A percentile compares a stretch with the other conserved stretches of the same genome.
phyloP scores from a whole-genome alignment of 1,140 invertebrate species.

The Magallana angulata region DNA sequence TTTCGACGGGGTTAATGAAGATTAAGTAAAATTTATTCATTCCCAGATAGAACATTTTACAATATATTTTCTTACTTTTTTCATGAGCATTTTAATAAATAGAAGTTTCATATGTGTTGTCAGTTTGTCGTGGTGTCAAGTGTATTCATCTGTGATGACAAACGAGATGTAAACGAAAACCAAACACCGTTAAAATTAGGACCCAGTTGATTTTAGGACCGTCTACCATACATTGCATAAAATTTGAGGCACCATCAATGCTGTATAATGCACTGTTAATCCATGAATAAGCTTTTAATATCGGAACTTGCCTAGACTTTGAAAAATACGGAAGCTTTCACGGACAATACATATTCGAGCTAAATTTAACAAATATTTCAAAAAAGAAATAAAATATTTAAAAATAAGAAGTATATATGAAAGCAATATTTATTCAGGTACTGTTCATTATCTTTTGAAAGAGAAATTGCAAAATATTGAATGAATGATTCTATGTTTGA shows the following conservation, averaged over 20 bases:
- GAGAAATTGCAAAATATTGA: constrained; percentile 6
- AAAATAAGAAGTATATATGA: background rate
- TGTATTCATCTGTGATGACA: background rate
- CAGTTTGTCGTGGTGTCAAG: constrained; percentile 4
- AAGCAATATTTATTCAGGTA: constrained; percentile 6
- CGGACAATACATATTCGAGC: background rate
- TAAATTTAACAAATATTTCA: constrained; percentile 2
- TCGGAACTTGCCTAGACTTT: constrained; percentile 4
- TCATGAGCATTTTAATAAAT: constrained; percentile 7
- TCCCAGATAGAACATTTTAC: constrained; percentile 5
- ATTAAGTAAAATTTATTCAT: constrained; percentile 8
- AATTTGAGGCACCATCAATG: constrained; percentile 5
- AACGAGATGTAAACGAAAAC: constrained; percentile 5
- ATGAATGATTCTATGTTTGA: background rate
- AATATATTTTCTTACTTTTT: constrained; percentile 1
- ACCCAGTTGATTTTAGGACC: constrained; percentile 4
- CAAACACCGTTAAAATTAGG: background rate
- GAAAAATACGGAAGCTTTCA: background rate
- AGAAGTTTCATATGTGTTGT: background rate
- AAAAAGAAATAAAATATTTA: no score
- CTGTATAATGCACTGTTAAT: constrained; percentile 6
- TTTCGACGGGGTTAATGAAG: background rate
- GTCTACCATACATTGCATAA: constrained; percentile 5
- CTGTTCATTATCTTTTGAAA: constrained; percentile 6
- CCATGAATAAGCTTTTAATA: constrained; percentile 6